Evolutionary conservation across 2,113 vertebrate genomes (phyloP), one percentile per base, ranked within the genome.

Genomic region (Hippocampus zosterae): DNA sequence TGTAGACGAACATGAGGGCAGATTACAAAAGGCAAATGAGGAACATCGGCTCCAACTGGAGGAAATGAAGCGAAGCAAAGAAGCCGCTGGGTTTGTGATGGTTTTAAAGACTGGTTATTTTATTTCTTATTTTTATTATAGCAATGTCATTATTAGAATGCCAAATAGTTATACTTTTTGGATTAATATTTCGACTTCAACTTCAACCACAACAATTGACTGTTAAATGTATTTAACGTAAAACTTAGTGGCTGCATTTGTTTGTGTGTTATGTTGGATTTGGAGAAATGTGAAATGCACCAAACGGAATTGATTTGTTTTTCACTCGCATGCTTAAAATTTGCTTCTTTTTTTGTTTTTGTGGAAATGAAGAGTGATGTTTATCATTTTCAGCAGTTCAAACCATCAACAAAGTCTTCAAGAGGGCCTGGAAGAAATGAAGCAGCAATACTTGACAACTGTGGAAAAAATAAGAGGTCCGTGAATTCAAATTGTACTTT

Each of bases 391-490:
- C 73, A 89, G 88, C 64, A 73, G 21, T 64, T 72, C 89, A 79
- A 75, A 85, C 29, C 2, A 80, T 41, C 71, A 79, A 50, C 87
- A 88, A 2, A 91, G 80, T 81, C 88, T 80, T 48, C 84, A 91
- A 70, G 92, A 86, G 77, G 94, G 91, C 53, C 92, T 99, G 40
- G 94, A 95, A 83, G 95, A 98, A 86, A 94, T 98, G 90, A 95
- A 95, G 70, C 92, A 92, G 74, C 96, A 95, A 76, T 99, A 98
- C 74, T 86, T 95, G 82, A 92, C 81, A 77, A 93, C 96, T 64
- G 94, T 96, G 23, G 92, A 91, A 80, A 98, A 96, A 90, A 99
- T 99, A 80, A 94, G 94, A 86, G 89, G 97, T 98, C n/a, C 21
- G 87, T 69, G 3, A 2, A 33, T 13, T 33, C 6, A 37, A n/a